Conservation (phyloP, 2,888 invertebrate species). For the Eudasyphora cyanicolor region DNA sequence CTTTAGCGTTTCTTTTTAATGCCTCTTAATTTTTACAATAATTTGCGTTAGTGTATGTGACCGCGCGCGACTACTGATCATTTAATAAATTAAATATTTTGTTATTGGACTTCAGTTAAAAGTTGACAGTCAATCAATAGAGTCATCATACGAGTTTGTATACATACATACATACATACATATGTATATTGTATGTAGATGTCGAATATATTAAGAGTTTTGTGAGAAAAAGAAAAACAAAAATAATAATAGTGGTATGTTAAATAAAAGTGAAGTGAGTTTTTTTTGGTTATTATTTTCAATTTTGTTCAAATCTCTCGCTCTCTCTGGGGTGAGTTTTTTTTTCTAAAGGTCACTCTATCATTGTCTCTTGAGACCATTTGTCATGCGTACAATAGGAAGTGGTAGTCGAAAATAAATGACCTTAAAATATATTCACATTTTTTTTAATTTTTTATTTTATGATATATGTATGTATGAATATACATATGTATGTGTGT, state of each 20-base stretch:
- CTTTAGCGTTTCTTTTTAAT: not conserved
- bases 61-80: not conserved
- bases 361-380: not conserved
- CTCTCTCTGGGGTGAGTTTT: not conserved
- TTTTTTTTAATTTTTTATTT: not conserved
- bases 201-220: too few relatives aligned
- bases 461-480: not conserved
- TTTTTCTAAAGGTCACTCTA: not conserved
- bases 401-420: not conserved
- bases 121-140: conserved; percentile 2
- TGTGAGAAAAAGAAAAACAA: too few relatives aligned
- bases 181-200: too few relatives aligned
- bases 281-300: conserved; percentile 13
- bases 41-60: not conserved
- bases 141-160: not conserved
- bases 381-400: not conserved
- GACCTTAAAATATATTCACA: not conserved
- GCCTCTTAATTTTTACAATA: not conserved
- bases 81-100: conserved; percentile 28
- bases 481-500: too few relatives aligned
- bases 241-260: not conserved
- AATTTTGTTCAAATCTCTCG: not conserved
- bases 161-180: not conserved
- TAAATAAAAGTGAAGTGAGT: not conserved
- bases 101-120: conserved; percentile 45